These are phyloP conservation scores for Herpailurus yagouaroundi DNA, from an alignment of 2,113 vertebrate species.

Conservation along the genomic window DNA sequence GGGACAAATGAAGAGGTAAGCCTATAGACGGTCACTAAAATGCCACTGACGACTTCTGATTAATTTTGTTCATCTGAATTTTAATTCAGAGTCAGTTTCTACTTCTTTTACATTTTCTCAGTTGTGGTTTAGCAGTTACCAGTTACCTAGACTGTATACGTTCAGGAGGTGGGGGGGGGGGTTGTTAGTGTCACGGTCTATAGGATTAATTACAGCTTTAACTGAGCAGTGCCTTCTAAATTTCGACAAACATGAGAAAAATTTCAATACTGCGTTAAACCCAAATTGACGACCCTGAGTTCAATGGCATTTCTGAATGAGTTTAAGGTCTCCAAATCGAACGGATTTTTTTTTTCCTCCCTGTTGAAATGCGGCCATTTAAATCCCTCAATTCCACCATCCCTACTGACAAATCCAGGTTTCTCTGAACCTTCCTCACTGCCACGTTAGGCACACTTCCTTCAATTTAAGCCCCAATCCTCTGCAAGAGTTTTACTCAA, in stretches of 20 bases:
- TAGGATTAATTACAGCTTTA: not conserved
- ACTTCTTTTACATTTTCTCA: not conserved
- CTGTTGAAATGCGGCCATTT: not conserved
- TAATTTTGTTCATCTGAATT: not conserved
- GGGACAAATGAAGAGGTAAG: not conserved
- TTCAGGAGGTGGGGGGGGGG: not conserved
- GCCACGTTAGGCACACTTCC: not conserved
- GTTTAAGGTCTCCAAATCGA: not conserved
- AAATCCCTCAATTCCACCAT: not conserved
- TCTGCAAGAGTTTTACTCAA: not conserved
- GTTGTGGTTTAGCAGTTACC: not conserved
- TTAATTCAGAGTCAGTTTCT: not conserved
- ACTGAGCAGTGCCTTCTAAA: not conserved
- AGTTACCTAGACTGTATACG: not conserved
- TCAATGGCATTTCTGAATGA: not conserved
- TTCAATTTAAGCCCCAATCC: not conserved
- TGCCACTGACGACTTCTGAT: not conserved
- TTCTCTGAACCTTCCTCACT: not conserved
- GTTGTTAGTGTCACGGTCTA: fast-evolving
- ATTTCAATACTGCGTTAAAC: not conserved
- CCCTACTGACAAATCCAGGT: not conserved
- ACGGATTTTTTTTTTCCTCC: not conserved
- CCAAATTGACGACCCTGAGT: not conserved
- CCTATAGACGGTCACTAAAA: not conserved
- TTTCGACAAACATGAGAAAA: not conserved